These are phyloP conservation scores for Furcula furcula DNA, from an alignment of 2,888 invertebrate genomes.

Conservation along the genomic window DNA sequence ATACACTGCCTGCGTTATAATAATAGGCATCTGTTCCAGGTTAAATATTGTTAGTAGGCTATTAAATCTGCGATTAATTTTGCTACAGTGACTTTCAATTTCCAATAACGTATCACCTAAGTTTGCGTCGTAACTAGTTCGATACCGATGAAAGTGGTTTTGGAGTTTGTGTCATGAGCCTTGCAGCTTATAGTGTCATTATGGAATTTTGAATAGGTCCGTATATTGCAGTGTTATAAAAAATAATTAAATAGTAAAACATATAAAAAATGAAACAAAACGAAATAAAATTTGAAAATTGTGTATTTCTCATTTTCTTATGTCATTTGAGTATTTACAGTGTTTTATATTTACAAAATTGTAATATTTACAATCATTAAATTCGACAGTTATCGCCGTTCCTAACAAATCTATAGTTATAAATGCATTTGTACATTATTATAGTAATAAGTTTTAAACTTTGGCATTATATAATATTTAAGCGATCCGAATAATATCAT, in stretches of 20 bases:
- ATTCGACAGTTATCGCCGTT: conserved; percentile 43
- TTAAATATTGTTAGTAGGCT: no score
- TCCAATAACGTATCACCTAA: conserved; percentile 47
- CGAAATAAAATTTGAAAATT: conserved; percentile 72
- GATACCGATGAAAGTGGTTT: no score
- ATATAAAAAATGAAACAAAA: conserved; percentile 73
- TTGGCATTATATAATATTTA: conserved; percentile 70
- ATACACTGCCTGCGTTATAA: no score
- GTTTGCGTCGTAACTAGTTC: conserved; percentile 25
- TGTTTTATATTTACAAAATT: conserved; percentile 60
- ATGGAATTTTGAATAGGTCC: no score
- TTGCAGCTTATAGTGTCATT: no score
- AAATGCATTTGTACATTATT: conserved; percentile 70
- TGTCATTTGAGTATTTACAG: conserved; percentile 64
- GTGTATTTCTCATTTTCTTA: conserved; percentile 69
- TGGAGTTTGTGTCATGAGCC: no score
- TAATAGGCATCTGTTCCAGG: no score
- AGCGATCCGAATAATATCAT: conserved; percentile 35
- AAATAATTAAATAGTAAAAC: conserved; percentile 24
- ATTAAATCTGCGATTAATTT: conserved; percentile 24
- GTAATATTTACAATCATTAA: conserved; percentile 70
- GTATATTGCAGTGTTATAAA: no score
- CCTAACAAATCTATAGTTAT: conserved; percentile 58
- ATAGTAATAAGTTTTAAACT: conserved; percentile 72
- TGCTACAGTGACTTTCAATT: conserved; percentile 48